phyloP scores from a whole-genome alignment of 2,888 invertebrate genomes.

The Pseudococcus longispinus region DNA sequence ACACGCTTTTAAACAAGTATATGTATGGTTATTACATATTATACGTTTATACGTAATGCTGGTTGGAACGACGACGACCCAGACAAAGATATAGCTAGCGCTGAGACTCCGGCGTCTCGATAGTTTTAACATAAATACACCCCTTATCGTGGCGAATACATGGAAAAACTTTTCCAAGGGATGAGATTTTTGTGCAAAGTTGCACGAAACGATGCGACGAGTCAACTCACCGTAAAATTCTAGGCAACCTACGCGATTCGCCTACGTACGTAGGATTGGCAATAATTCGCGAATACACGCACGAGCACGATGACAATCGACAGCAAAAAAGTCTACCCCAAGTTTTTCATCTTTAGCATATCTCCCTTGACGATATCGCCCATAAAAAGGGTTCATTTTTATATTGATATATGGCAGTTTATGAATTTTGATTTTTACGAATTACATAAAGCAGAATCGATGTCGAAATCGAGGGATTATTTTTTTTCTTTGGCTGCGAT shows the following conservation, averaged over 20 bases:
- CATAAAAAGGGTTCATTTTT: background rate
- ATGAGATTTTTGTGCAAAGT: background rate
- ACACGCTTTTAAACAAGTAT: background rate
- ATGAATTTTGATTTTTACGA: slow-evolving; percentile 23
- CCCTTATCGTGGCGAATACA: background rate
- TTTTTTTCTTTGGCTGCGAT: background rate
- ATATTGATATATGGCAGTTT: slow-evolving; percentile 11
- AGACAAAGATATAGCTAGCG: background rate
- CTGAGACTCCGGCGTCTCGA: background rate
- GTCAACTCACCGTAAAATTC: slow-evolving; percentile 1
- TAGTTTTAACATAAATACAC: background rate
- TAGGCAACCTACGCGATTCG: background rate
- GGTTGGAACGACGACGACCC: background rate
- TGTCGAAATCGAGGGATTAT: background rate
- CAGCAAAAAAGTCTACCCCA: background rate
- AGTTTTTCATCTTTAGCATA: slow-evolving; percentile 28
- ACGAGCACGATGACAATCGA: background rate
- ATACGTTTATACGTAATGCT: background rate
- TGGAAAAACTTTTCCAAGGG: background rate
- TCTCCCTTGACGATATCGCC: background rate
- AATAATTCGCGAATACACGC: background rate
- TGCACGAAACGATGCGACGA: background rate
- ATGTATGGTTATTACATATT: background rate
- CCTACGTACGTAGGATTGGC: background rate
- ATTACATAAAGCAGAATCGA: background rate